Conservation (phyloP, 2,888 invertebrate species). For the Cybosia mesomella region DNA sequence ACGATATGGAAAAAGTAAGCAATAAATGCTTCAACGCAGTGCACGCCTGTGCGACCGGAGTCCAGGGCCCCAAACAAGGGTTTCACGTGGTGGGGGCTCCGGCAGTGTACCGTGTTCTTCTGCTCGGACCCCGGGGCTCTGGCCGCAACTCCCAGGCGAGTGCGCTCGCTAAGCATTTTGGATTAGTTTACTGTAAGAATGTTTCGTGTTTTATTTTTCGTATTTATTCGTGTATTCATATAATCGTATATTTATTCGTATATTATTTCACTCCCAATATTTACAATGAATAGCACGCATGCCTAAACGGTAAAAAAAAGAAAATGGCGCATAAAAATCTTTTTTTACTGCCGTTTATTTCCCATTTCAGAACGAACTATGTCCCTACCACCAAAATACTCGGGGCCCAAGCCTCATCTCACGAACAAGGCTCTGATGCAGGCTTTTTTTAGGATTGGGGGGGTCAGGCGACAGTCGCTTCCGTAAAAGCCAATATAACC, state of each 20-base stretch:
- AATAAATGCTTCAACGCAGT: conserved; percentile 74
- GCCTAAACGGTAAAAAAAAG: no score
- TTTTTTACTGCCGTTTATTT: no score
- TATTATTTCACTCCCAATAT: no score
- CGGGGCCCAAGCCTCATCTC: no score
- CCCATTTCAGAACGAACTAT: no score
- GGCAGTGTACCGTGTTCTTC: conserved; percentile 85
- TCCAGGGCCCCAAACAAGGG: conserved; percentile 69
- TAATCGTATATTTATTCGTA: not conserved
- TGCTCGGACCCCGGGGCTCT: conserved; percentile 88
- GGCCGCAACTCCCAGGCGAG: conserved; percentile 86
- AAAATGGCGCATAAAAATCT: no score
- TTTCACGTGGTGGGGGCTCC: conserved; percentile 78
- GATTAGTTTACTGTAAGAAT: conserved; percentile 76
- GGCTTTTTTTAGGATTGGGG: no score
- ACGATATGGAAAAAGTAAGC: conserved; percentile 58
- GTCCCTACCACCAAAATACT: no score
- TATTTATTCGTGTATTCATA: not conserved
- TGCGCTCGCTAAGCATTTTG: conserved; percentile 82
- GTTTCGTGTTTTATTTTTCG: not conserved
- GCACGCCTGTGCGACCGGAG: conserved; percentile 67
- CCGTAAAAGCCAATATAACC: no score
- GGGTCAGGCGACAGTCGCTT: no score
- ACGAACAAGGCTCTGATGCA: no score
- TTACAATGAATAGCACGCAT: no score